Conservation (phyloP, 2,113 vertebrate genomes). For the Glareola pratincola region DNA sequence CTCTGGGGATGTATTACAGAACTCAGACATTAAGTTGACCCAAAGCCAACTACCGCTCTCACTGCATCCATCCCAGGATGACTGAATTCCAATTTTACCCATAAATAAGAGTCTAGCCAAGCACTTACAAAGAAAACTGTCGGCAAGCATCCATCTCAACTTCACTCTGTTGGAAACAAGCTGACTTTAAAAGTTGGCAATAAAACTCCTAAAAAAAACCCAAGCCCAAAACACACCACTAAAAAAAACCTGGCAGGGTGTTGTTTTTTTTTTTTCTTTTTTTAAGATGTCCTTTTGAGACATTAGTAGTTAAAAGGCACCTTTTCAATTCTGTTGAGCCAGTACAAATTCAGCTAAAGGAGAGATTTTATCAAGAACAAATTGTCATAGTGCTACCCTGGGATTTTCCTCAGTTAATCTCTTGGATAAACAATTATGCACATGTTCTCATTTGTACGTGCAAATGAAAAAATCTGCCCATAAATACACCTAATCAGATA, state of each 20-base stretch:
- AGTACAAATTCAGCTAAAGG: neutral
- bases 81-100: neutral
- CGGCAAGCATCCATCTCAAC: neutral
- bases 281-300: neutral
- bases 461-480: neutral
- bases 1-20: neutral
- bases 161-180: neutral
- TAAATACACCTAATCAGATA: neutral
- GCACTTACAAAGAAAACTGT: neutral
- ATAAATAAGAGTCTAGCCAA: neutral
- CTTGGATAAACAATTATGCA: neutral
- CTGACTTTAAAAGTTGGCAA: neutral
- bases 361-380: neutral
- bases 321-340: neutral
- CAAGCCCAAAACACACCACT: neutral
- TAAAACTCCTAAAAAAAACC: neutral
- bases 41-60: neutral
- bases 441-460: neutral
- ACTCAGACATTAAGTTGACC: neutral
- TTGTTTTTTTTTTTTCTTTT: neutral
- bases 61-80: neutral
- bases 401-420: neutral
- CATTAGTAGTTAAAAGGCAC: neutral
- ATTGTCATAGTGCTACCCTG: neutral
- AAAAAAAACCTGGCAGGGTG: neutral